A percentile compares a stretch with the other conserved stretches of the same genome.
Conservation (phyloP, 2,888 invertebrate species). For the Loripinus fragilis region DNA sequence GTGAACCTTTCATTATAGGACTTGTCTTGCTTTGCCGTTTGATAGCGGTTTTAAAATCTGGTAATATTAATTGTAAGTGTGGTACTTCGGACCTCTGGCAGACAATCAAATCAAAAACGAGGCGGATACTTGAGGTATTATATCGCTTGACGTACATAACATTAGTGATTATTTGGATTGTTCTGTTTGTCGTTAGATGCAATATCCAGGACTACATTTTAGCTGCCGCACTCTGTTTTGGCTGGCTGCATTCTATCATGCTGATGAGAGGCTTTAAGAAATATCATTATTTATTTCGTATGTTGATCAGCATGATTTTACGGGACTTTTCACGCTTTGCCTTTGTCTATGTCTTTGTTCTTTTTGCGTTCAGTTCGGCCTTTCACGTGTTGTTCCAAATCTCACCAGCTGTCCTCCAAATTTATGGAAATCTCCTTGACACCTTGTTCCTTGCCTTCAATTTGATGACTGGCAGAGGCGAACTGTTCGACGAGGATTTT, state of each 20-base stretch:
- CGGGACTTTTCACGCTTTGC: constrained; percentile 76
- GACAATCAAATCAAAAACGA: constrained; percentile 64
- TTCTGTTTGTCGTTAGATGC: constrained; percentile 51
- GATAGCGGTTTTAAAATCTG: constrained; percentile 56
- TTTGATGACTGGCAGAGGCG: constrained; percentile 78
- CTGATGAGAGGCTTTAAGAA: constrained; percentile 77
- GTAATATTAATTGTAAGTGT: constrained; percentile 43
- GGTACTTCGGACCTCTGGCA: constrained; percentile 77
- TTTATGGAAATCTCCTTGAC: constrained; percentile 61
- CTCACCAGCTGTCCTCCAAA: constrained; percentile 43
- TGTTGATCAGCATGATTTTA: constrained; percentile 78
- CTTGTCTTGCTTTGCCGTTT: too few relatives aligned
- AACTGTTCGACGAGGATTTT: constrained; percentile 63
- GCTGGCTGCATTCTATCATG: constrained; percentile 76
- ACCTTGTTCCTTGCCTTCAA: constrained; percentile 77
- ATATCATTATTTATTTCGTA: constrained; percentile 76
- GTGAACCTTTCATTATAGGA: too few relatives aligned
- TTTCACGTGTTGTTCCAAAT: constrained; percentile 73
- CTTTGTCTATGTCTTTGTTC: constrained; percentile 76
- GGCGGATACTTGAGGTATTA: constrained; percentile 41
- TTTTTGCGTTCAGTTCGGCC: constrained; percentile 78
- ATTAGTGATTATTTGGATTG: constrained; percentile 70
- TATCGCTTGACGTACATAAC: too few relatives aligned
- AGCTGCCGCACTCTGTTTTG: constrained; percentile 70
- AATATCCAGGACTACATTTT: constrained; percentile 71